Percentiles rank a stretch among this genome's conserved stretches.
phyloP scores from a whole-genome alignment of 23 tunicate genomes.

The Botrylloides violaceus region DNA sequence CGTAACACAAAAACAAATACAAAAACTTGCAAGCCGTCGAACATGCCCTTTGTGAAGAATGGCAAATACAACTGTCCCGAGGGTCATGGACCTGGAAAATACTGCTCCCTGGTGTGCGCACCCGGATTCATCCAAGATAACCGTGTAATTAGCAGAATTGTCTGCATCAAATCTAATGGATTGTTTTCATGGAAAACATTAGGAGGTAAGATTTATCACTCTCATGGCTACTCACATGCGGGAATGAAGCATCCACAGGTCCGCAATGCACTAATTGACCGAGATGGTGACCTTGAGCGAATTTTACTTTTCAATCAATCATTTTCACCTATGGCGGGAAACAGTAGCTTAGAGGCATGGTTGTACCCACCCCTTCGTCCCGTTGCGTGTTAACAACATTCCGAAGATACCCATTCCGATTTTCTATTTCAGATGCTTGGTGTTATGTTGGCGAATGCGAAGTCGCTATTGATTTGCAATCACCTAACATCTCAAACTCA shows the following conservation, averaged over 20 bases:
- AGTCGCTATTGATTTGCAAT: neutral
- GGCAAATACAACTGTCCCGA: slow-evolving; percentile 7
- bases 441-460: neutral
- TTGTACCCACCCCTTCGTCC: too few relatives aligned
- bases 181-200: neutral
- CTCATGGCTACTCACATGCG: too few relatives aligned
- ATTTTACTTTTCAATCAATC: too few relatives aligned
- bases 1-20: neutral
- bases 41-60: neutral
- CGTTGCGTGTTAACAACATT: too few relatives aligned
- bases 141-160: neutral
- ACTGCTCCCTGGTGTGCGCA: neutral
- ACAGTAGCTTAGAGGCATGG: too few relatives aligned
- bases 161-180: neutral
- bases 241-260: too few relatives aligned
- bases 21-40: neutral
- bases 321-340: too few relatives aligned
- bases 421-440: neutral
- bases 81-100: slow-evolving; percentile 14
- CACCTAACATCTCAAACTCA: neutral
- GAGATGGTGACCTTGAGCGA: too few relatives aligned
- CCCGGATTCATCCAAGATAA: slow-evolving; percentile 13
- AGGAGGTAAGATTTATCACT: slow-evolving; percentile 2
- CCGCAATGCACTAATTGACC: too few relatives aligned
- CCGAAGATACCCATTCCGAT: neutral